phyloP scores from a whole-genome alignment of 92 coral and sea anemone genomes.

The Muricea muricata region DNA sequence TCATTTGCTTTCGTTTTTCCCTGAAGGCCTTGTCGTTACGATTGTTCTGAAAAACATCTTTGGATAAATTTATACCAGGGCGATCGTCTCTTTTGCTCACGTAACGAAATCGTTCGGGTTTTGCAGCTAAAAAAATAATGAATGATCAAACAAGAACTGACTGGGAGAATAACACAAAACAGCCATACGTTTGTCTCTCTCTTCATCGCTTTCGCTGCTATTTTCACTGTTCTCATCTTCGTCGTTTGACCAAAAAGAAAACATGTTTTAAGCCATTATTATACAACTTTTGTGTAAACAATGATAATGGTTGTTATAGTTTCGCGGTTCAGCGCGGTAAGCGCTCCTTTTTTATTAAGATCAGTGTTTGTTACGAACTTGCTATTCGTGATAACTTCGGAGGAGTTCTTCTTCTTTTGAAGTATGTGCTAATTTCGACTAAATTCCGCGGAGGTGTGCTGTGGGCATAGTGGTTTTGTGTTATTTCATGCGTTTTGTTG shows the following conservation, averaged over 20 bases:
- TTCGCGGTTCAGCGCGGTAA: slow-evolving; percentile 16
- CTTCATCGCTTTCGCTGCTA: slow-evolving; percentile 8
- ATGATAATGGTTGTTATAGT: neutral
- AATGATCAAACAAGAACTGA: neutral
- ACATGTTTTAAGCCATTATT: slow-evolving; percentile 9
- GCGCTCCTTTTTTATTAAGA: no score
- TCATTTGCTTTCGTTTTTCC: slow-evolving; percentile 35
- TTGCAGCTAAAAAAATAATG: neutral
- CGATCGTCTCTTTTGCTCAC: neutral
- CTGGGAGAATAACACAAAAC: neutral
- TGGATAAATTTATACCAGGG: neutral
- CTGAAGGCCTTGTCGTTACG: neutral
- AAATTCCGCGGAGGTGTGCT: no score
- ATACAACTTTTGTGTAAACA: neutral
- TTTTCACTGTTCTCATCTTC: slow-evolving; percentile 19
- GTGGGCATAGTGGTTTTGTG: no score
- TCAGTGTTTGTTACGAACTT: no score
- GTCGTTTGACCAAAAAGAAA: slow-evolving; percentile 44
- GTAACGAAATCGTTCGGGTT: slow-evolving; percentile 43
- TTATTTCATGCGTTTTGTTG: no score
- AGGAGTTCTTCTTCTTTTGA: no score
- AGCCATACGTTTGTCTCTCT: slow-evolving; percentile 36
- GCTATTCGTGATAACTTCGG: no score
- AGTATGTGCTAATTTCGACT: no score
- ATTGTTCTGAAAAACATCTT: slow-evolving; percentile 11